Conservation (phyloP, 2,888 invertebrate species). For the Polydesmus complanatus region DNA sequence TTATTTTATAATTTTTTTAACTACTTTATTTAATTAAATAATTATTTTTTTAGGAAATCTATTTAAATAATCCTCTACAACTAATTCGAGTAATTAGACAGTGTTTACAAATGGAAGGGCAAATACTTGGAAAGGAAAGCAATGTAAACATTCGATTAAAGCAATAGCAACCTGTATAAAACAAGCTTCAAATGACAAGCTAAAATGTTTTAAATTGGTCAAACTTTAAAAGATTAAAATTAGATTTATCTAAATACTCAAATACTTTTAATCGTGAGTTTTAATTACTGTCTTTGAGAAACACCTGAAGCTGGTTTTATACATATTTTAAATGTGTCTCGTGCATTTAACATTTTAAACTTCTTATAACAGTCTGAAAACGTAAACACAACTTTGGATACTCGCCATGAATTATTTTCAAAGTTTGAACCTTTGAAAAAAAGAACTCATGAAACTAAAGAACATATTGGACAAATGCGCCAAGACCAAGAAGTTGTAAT, state of each 20-base stretch:
- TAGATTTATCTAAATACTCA: too few species aligned
- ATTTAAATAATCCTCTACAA: constrained; percentile 53
- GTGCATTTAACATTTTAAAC: too few species aligned
- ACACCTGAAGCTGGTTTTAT: too few species aligned
- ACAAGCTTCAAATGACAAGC: constrained; percentile 15
- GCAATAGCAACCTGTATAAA: too few species aligned
- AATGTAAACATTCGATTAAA: too few species aligned
- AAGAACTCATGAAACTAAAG: constrained; percentile 54
- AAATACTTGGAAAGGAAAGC: constrained; percentile 48
- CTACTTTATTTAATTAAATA: constrained; percentile 12
- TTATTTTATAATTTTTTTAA: not conserved
- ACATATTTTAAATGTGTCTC: too few species aligned
- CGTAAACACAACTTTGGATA: constrained; percentile 21
- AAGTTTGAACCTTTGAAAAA: constrained; percentile 45
- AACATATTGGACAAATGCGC: constrained; percentile 57
- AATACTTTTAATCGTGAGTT: too few species aligned
- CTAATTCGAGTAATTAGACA: constrained; percentile 63
- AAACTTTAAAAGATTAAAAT: too few species aligned
- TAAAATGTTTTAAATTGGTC: too few species aligned
- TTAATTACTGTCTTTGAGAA: too few species aligned
- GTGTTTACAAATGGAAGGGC: constrained; percentile 60
- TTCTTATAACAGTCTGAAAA: constrained; percentile 13
- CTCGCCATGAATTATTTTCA: constrained; percentile 26
- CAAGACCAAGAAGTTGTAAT: constrained; percentile 75
- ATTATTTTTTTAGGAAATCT: constrained; percentile 36